These are phyloP conservation scores for Cataglyphis livida DNA, from an alignment of 2,888 invertebrate species.

Conservation along the genomic window DNA sequence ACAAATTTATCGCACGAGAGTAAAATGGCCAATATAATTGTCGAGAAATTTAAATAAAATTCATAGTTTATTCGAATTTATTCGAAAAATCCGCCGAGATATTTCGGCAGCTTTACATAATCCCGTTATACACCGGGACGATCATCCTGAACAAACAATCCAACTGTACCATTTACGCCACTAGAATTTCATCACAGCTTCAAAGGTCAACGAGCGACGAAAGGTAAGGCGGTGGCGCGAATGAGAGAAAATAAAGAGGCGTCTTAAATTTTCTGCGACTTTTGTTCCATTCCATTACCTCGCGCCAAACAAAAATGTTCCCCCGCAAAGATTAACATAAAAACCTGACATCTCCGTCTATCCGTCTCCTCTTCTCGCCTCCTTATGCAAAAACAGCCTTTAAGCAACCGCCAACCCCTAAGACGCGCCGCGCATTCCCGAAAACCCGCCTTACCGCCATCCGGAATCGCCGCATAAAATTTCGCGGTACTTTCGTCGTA, in stretches of 20 bases:
- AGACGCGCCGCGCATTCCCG: slow-evolving; percentile 52
- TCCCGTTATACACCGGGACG: not conserved
- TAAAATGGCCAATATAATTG: not conserved
- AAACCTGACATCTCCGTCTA: slow-evolving; percentile 42
- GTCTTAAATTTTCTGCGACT: slow-evolving; percentile 46
- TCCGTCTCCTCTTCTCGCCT: not conserved
- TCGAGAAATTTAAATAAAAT: not conserved
- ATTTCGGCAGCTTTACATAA: slow-evolving; percentile 3
- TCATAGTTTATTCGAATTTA: not conserved
- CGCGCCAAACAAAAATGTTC: slow-evolving; percentile 53
- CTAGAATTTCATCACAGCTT: slow-evolving; percentile 38
- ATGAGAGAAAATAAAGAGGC: slow-evolving; percentile 33
- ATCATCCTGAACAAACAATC: slow-evolving; percentile 10
- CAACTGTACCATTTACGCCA: slow-evolving; percentile 15
- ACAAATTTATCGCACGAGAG: not conserved
- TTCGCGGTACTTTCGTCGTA: slow-evolving; percentile 54
- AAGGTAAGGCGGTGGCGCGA: slow-evolving; percentile 13
- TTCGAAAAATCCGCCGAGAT: not conserved
- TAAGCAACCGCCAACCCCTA: slow-evolving; percentile 33
- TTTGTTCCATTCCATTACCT: slow-evolving; percentile 48
- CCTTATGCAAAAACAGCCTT: slow-evolving; percentile 42
- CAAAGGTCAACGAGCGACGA: slow-evolving; percentile 47
- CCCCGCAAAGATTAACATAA: slow-evolving; percentile 34
- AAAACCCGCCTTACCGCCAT: slow-evolving; percentile 33
- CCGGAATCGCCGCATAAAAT: slow-evolving; percentile 55